phyloP scores from a whole-genome alignment of 2,888 invertebrate genomes.

The Sinotaia quadrata region DNA sequence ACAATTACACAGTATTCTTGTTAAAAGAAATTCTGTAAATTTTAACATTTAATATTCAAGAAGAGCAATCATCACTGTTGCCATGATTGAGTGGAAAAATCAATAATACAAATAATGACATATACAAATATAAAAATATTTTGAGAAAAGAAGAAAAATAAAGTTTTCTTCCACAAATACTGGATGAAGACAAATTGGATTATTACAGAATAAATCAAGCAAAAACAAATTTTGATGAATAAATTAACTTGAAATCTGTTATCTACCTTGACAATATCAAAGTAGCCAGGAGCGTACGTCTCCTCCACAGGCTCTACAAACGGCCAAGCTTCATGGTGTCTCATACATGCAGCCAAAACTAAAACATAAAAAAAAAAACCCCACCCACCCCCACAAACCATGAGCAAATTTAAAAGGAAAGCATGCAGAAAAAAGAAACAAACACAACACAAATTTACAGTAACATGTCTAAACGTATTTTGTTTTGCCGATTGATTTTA shows the following conservation, averaged over 20 bases:
- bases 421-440: not conserved
- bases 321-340: slow-evolving; percentile 94
- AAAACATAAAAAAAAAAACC: slow-evolving; percentile 27
- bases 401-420: slow-evolving; percentile 29
- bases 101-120: too few relatives aligned
- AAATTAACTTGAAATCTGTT: too few relatives aligned
- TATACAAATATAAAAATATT: not conserved
- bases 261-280: slow-evolving; percentile 74
- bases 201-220: too few relatives aligned
- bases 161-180: not conserved
- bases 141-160: not conserved
- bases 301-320: slow-evolving; percentile 94
- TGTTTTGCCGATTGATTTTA: too few relatives aligned
- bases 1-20: too few relatives aligned
- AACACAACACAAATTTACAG: not conserved
- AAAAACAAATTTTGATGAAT: too few relatives aligned
- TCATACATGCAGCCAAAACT: slow-evolving; percentile 76
- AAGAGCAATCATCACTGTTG: too few relatives aligned
- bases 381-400: slow-evolving; percentile 21
- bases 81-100: too few relatives aligned
- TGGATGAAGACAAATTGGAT: too few relatives aligned
- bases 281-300: slow-evolving; percentile 89
- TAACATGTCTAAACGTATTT: too few relatives aligned
- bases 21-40: too few relatives aligned
- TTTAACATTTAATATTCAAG: too few relatives aligned